Conservation (phyloP, 2,888 invertebrate genomes). For the Drosophila cracens region DNA sequence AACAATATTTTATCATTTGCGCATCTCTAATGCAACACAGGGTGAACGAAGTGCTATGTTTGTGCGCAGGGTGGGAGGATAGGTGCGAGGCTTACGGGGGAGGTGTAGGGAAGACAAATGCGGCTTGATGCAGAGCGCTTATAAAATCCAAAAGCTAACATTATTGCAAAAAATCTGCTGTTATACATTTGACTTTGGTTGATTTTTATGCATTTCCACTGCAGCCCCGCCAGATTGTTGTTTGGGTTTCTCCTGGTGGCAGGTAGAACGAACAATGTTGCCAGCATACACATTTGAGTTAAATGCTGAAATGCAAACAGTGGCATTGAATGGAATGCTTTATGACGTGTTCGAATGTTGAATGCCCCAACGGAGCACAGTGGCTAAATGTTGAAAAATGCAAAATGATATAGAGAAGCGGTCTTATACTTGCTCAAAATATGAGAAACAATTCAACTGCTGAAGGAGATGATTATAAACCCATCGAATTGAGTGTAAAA, state of each 20-base stretch:
- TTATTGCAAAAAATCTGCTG: slow-evolving; percentile 74
- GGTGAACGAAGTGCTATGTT: neutral
- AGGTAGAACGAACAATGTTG: slow-evolving; percentile 33
- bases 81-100: neutral
- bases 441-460: neutral
- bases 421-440: neutral
- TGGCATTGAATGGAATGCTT: slow-evolving; percentile 21
- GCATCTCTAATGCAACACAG: slow-evolving; percentile 49
- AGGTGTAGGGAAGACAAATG: slow-evolving; percentile 47
- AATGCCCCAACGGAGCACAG: neutral
- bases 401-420: neutral
- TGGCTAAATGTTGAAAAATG: neutral
- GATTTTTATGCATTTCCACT: slow-evolving; percentile 62
- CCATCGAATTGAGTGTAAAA: neutral
- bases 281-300: slow-evolving; percentile 28
- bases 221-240: slow-evolving; percentile 17
- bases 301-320: slow-evolving; percentile 15
- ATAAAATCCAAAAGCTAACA: slow-evolving; percentile 72
- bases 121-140: slow-evolving; percentile 58
- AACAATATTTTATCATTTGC: neutral
- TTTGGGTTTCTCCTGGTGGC: slow-evolving; percentile 12
- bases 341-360: slow-evolving; percentile 23
- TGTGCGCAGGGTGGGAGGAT: neutral
- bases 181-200: slow-evolving; percentile 70
- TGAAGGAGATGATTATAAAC: neutral